Evolutionary conservation across 2,113 vertebrate genomes (phyloP).

Genomic region (Nothoprocta perdicaria): DNA sequence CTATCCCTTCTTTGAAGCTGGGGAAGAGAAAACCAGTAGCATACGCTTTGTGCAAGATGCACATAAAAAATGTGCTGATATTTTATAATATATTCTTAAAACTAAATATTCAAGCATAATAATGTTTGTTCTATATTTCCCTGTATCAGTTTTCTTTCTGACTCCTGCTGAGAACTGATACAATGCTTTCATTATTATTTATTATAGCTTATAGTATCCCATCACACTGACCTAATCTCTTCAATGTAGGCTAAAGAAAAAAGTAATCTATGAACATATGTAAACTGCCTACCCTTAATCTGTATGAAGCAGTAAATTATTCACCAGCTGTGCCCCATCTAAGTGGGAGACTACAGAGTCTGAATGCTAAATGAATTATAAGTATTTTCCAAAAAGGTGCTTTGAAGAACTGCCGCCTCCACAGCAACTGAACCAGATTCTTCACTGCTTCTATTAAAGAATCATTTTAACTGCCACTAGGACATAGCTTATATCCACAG

Average conservation of each 20-base stretch:
- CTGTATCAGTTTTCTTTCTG: not conserved
- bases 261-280: not conserved
- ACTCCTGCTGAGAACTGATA: not conserved
- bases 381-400: not conserved
- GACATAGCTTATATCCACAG: not conserved
- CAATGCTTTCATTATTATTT: not conserved
- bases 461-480: not conserved
- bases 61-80: not conserved
- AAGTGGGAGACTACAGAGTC: rapidly evolving
- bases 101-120: not conserved
- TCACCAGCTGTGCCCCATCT: not conserved
- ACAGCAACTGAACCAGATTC: not conserved
- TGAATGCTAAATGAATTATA: not conserved
- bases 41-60: not conserved
- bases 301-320: not conserved
- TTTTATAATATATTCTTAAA: not conserved
- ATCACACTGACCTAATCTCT: not conserved
- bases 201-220: not conserved
- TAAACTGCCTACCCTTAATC: not conserved
- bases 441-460: not conserved
- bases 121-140: not conserved
- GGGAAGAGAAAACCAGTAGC: no score
- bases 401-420: not conserved
- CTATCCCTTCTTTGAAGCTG: not conserved
- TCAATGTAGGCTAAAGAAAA: not conserved